Base-by-base conservation (phyloP, 2,888 invertebrate genomes). In the Celastrina argiolus region DNA sequence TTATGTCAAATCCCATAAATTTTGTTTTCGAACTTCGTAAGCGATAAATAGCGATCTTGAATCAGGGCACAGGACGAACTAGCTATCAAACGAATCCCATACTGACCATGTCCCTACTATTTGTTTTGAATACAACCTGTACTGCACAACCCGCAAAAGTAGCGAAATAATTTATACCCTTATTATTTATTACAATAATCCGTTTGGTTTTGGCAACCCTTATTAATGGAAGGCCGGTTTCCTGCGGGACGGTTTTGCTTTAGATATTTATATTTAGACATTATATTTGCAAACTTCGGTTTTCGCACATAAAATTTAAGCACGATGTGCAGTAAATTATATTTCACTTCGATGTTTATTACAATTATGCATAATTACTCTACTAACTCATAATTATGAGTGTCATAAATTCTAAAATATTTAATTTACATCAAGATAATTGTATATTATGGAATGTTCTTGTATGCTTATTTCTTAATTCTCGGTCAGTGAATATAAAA, bases 161-260 rank as follows among this genome's bases (percentile, higher is more conserved):
- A 51, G 51, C 51, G 22, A 26, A 26, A 51, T 51, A 51, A 51
- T 51, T 12, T 51, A 51, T 18, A 51, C 51, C 51, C 51, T 26
- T 51, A 51, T 51, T 51, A 51, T 51, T 51, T 26, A 51, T 51
- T 51, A 51, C 51, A 22, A 45, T 45, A 45, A 51, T 12, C 22
- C 14, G 51, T 51, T 51, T 51, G 26, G 22, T 51, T 51, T 51
- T 12, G 12, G 22, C 22, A 22, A 22, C 51, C 51, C 51, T 12
- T 51, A 45, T 45, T 45, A 51, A 51, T 51, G 22, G 14, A 51
- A 51, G 51, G 22, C 26, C n/a, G n/a, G n/a, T 51, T 36, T 36
- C 1, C 22, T 10, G 51, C 51, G 3, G 18, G 18, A 18, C 12
- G 51, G 51, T 26, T 51, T 3, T 0, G 12, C 22, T 51, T 14